Base-by-base conservation (phyloP, 37 sponge, comb jelly and placozoan species). In the Hormiphora californensis region DNA sequence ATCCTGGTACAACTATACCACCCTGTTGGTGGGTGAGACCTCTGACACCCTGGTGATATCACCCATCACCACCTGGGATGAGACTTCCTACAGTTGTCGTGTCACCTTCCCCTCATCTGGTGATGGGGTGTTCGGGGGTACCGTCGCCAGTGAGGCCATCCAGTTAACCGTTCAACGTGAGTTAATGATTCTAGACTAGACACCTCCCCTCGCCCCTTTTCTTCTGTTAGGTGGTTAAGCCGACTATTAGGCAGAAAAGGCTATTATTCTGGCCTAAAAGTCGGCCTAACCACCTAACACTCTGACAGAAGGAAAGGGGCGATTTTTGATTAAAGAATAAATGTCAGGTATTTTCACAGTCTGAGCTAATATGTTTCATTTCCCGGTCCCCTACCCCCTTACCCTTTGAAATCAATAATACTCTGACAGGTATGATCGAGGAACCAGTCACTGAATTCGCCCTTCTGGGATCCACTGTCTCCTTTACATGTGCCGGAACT, bases 131-230 rank as follows among this genome's bases (percentile, higher is more conserved):
- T 73, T 36, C 46, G 81, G 81, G 46, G 81, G 81, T 40, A 46
- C 43, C 7, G 43, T 46, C 4, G 43, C 39, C 9, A 43, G 46
- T 15, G 44, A 39, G 23, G 35, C 35, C 1, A 2, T 33, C 1
- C 40, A 43, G 12, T 28, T 73, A 8, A 73, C 81, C n/a, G 81
- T 73, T 1, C 81, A 73, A 36, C 81, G 81, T 73, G 46, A 73
- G 81, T 73, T 15, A 9, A 15, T 17, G 53, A 49, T 49, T n/a
- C n/a, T n/a, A n/a, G n/a, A n/a, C n/a, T n/a, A n/a, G n/a, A n/a
- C n/a, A n/a, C n/a, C n/a, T n/a, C n/a, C n/a, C n/a, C n/a, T n/a
- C n/a, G n/a, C n/a, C n/a, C n/a, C n/a, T n/a, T n/a, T n/a, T n/a
- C n/a, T n/a, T n/a, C n/a, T n/a, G n/a, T n/a, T n/a, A n/a, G n/a